Evolutionary conservation across 2,797 vertebrate species (phyloP).

Genomic region (Manis crassicaudata): DNA sequence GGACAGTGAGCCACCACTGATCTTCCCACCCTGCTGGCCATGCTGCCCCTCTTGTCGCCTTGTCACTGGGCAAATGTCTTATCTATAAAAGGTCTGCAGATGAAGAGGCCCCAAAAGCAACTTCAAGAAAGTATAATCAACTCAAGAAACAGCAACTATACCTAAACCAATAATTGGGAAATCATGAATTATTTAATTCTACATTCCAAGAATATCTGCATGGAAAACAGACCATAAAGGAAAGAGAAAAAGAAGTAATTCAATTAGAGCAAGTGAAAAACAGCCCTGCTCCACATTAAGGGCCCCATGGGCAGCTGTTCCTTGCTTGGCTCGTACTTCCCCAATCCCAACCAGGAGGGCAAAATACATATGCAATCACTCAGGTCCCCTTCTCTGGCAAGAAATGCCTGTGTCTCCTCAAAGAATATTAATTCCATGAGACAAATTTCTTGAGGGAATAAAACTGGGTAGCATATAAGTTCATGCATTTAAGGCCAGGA

Average conservation of each 20-base stretch:
- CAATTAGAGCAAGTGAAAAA: conserved; percentile 70
- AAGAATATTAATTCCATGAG: conserved; percentile 70
- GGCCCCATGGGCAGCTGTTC: conserved; percentile 40
- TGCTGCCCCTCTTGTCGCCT: neutral
- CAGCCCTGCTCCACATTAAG: conserved; percentile 58
- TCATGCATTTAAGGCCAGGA: conserved; percentile 27
- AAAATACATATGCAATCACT: conserved; percentile 70
- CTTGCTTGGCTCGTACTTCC: conserved; percentile 42
- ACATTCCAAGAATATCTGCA: conserved; percentile 75
- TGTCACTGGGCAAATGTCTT: neutral
- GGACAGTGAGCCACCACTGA: neutral
- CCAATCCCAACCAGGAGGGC: conserved; percentile 2
- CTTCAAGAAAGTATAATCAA: conserved; percentile 68
- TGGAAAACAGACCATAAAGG: conserved; percentile 74
- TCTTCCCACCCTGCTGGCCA: neutral
- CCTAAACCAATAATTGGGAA: conserved; percentile 72
- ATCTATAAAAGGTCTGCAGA: conserved; percentile 29
- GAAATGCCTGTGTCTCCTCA: conserved; percentile 59
- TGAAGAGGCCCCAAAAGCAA: conserved; percentile 30
- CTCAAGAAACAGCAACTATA: conserved; percentile 70
- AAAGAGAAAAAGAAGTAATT: conserved; percentile 70
- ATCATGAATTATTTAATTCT: conserved; percentile 81
- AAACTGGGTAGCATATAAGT: conserved; percentile 36
- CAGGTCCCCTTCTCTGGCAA: conserved; percentile 28
- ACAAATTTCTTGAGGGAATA: conserved; percentile 51